Evolutionary conservation across 2,888 invertebrate species (phyloP), one percentile per base, ranked within the genome.

Genomic region (Synergus laeviventris): DNA sequence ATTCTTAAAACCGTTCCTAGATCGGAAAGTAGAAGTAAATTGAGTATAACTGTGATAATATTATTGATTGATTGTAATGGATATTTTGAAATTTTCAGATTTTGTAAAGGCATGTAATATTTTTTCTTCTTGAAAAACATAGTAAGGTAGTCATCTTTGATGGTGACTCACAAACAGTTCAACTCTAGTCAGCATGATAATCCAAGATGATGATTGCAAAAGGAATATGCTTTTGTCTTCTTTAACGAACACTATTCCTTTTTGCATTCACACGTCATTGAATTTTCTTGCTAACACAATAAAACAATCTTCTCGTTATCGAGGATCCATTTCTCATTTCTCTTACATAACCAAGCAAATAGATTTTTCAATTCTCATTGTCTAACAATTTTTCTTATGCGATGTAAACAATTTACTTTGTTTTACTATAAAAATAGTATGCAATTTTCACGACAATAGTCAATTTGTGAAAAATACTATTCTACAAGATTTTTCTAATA

Each of bases 261-360:
- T 64, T 42, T 64, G 14, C 39, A 21, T 21, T 64, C 12, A 42
- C 64, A 42, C 64, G 64, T 64, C 64, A 64, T 18, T 42, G 64
- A 21, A 64, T 64, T 64, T 64, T 21, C 64, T 39, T 64, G 1
- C 18, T 12, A 39, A 21, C 5, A 42, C 64, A 64, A 64, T 7
- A 64, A 64, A 64, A 64, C 64, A 14, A 39, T 64, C 81, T 73
- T 64, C 78, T 70, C 83, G 82, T 82, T 83, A 81, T 78, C 39
- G 42, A 64, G 42, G 42, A 42, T 39, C 38, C 12, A 39, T 39
- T 64, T 16, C 24, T 42, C 39, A 64, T 64, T 64, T 21, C 21
- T 64, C 21, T 64, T 64, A 18, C 39, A 12, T 62, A 62, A 62
- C 4, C 12, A 64, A 39, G 64, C 11, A 42, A 38, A 62, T 62